Percentiles rank a stretch among this genome's conserved stretches.
Evolutionary conservation across 2,888 invertebrate genomes (phyloP).

Genomic region (Trichopoda pennipes): DNA sequence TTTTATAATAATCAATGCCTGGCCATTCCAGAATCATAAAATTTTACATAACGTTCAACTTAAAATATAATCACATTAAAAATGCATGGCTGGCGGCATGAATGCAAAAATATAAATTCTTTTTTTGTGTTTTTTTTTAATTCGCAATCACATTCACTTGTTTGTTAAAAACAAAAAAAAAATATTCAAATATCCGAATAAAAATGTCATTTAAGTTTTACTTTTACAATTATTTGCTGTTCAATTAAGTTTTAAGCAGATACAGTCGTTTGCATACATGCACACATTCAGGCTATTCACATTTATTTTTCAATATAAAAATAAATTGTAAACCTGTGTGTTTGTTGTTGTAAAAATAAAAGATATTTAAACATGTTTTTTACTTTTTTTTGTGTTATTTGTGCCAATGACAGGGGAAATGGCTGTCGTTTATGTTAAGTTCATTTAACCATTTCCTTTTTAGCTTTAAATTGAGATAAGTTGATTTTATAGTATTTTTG

Average conservation of each 20-base stretch:
- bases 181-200: background rate
- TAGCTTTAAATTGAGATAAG: no score
- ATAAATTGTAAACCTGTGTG: background rate
- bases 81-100: slow-evolving; percentile 38
- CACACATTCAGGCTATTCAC: background rate
- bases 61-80: slow-evolving; percentile 22
- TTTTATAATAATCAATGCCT: slow-evolving; percentile 64
- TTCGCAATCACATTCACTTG: slow-evolving; percentile 56
- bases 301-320: slow-evolving; percentile 26
- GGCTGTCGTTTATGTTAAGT: no score
- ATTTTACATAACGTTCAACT: slow-evolving; percentile 63
- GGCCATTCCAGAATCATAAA: slow-evolving; percentile 77
- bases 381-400: background rate
- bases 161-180: slow-evolving; percentile 7
- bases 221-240: slow-evolving; percentile 30
- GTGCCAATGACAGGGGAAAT: background rate
- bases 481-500: no score
- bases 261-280: slow-evolving; percentile 21
- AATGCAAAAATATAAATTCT: slow-evolving; percentile 38
- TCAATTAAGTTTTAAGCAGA: slow-evolving; percentile 7
- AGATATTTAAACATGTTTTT: background rate
- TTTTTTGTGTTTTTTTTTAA: slow-evolving; percentile 9
- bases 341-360: background rate
- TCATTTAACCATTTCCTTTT: no score
- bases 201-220: background rate